Evolutionary conservation across 2,888 invertebrate genomes (phyloP).

Genomic region (Ectobius pallidus): DNA sequence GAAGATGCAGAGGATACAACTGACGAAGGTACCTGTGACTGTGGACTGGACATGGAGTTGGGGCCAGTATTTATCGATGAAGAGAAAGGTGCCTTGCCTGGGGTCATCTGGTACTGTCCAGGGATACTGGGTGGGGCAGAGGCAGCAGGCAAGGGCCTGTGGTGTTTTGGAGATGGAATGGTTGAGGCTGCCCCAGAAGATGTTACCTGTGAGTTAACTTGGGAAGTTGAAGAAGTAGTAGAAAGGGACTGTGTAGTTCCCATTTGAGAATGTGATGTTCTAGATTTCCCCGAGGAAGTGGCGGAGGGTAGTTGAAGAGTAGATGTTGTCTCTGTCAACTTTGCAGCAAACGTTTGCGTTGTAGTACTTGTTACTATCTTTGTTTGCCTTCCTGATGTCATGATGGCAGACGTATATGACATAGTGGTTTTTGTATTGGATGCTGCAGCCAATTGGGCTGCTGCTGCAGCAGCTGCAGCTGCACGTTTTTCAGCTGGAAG

Average conservation of each 20-base stretch:
- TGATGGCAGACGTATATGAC: slow-evolving; percentile 63
- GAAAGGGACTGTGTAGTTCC: slow-evolving; percentile 16
- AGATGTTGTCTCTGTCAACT: slow-evolving; percentile 65
- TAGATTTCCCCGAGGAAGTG: slow-evolving; percentile 2
- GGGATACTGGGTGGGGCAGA: slow-evolving; percentile 51
- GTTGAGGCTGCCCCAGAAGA: slow-evolving; percentile 44
- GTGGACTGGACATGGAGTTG: slow-evolving; percentile 1
- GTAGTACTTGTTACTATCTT: slow-evolving; percentile 59
- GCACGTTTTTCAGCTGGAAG: slow-evolving; percentile 58
- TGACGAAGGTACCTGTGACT: slow-evolving; percentile 45
- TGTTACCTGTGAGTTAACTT: slow-evolving; percentile 20
- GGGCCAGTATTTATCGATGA: slow-evolving; percentile 10
- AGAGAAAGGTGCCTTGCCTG: slow-evolving; percentile 42
- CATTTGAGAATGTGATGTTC: slow-evolving; percentile 5
- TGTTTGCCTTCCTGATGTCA: slow-evolving; percentile 59
- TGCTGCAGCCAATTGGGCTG: slow-evolving; percentile 48
- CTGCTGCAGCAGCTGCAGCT: slow-evolving; percentile 43
- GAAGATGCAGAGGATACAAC: background rate
- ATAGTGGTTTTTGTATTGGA: slow-evolving; percentile 63
- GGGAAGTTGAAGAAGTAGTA: slow-evolving; percentile 12
- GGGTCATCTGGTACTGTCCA: slow-evolving; percentile 42
- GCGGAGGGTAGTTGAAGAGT: slow-evolving; percentile 46
- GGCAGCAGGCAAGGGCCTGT: slow-evolving; percentile 53
- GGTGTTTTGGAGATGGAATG: slow-evolving; percentile 54
- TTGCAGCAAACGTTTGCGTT: slow-evolving; percentile 76